phyloP scores from a whole-genome alignment of 1,140 invertebrate species.

The Pogonus chalceus region DNA sequence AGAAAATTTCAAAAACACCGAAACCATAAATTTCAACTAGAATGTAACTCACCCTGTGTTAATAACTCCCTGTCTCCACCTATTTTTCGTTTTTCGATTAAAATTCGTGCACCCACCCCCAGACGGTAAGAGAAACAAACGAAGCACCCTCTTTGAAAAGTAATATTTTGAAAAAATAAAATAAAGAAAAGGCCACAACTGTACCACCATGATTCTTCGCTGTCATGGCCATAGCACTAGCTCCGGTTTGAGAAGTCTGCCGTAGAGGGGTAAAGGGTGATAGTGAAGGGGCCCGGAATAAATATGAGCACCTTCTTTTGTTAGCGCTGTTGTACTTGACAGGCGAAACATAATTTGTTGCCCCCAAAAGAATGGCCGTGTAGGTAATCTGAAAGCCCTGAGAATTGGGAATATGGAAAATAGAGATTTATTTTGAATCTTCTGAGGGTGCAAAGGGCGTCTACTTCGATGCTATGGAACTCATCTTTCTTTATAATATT shows the following conservation, averaged over 20 bases:
- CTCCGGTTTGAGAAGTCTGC: background rate
- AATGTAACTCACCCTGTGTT: background rate
- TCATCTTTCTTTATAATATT: background rate
- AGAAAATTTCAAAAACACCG: background rate
- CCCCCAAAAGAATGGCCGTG: slow-evolving; percentile 15
- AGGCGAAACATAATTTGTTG: slow-evolving; percentile 25
- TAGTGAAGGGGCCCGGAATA: background rate
- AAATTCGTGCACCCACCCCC: background rate
- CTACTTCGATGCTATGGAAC: background rate
- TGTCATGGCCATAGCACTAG: background rate
- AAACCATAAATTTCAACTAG: background rate
- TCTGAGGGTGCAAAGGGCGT: background rate
- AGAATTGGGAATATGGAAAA: slow-evolving; percentile 26
- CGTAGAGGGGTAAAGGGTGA: slow-evolving; percentile 10
- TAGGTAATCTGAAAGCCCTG: slow-evolving; percentile 15
- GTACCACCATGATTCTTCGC: no score
- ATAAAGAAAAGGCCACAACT: no score
- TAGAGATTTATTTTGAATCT: slow-evolving; percentile 27
- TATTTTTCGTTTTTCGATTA: slow-evolving; percentile 4
- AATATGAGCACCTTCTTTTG: slow-evolving; percentile 8
- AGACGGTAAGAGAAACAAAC: background rate
- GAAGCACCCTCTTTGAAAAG: background rate
- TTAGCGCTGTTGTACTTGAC: slow-evolving; percentile 16
- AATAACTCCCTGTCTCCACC: background rate
- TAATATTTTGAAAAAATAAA: background rate